Conservation (phyloP, 1,140 invertebrate species). For the Thalassaphorura encarpata region DNA sequence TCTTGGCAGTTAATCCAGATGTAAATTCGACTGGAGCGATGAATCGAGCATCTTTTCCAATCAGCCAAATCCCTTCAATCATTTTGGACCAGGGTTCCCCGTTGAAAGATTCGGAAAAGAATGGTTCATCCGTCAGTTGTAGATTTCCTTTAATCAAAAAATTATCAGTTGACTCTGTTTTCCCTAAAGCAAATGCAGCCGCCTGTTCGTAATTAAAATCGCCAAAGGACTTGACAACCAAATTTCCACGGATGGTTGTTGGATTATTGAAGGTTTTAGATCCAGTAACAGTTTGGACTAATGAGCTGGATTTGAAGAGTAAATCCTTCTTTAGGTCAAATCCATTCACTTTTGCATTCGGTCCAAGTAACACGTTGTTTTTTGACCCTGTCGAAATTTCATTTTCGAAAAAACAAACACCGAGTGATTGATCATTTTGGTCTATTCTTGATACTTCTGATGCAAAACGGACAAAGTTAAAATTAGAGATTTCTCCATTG, state of each 20-base stretch:
- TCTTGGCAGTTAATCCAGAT: too few relatives aligned
- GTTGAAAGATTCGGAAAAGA: background rate
- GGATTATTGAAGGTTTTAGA: background rate
- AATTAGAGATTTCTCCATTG: background rate
- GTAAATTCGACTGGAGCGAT: background rate
- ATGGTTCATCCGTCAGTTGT: background rate
- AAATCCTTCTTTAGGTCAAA: background rate
- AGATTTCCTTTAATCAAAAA: background rate
- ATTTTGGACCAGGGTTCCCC: background rate
- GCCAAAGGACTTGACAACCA: background rate
- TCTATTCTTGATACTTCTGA: background rate
- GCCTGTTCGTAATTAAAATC: conserved; percentile 8
- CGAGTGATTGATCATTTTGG: background rate
- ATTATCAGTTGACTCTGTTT: background rate
- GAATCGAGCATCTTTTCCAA: background rate
- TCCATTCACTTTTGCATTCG: conserved; percentile 1
- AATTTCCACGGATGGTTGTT: background rate
- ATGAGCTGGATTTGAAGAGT: background rate
- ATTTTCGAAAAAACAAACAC: background rate
- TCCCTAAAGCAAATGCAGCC: conserved; percentile 1
- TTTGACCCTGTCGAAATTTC: background rate
- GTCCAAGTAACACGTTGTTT: background rate
- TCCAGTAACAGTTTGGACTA: background rate
- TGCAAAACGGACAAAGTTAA: background rate
- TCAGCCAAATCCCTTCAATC: conserved; percentile 1